phyloP scores from a whole-genome alignment of 2,888 invertebrate genomes.

The Eupithecia abbreviata region DNA sequence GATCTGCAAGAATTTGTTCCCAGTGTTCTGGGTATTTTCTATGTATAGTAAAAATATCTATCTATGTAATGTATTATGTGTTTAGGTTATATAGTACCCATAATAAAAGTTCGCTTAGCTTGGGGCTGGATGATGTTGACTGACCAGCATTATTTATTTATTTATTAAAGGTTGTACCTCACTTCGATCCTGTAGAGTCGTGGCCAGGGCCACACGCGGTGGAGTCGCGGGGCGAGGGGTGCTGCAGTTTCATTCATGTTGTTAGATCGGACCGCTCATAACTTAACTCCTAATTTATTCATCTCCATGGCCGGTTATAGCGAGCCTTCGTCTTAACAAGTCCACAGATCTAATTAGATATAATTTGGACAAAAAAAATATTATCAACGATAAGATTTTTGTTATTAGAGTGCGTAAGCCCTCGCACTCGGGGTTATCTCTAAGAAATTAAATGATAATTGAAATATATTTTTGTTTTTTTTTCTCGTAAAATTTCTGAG shows the following conservation, averaged over 20 bases:
- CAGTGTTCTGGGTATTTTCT: too few species aligned
- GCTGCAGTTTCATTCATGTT: constrained; percentile 81
- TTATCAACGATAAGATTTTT: constrained; percentile 1
- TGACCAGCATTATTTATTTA: too few species aligned
- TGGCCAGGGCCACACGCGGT: constrained; percentile 79
- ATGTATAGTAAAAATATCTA: too few species aligned
- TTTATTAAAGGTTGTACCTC: constrained; percentile 18
- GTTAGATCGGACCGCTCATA: constrained; percentile 82
- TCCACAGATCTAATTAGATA: constrained; percentile 65
- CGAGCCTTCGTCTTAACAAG: constrained; percentile 65
- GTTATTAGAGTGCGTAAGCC: too few species aligned
- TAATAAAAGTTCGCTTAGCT: too few species aligned
- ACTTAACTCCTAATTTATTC: constrained; percentile 83
- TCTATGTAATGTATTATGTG: too few species aligned
- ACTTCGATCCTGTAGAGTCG: constrained; percentile 68
- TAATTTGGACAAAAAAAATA: constrained; percentile 42
- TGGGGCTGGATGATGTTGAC: too few species aligned
- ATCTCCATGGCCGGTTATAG: constrained; percentile 71
- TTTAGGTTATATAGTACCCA: too few species aligned
- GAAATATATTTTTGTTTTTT: too few species aligned
- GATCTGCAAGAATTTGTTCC: too few species aligned
- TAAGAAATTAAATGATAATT: too few species aligned
- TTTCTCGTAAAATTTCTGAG: not conserved
- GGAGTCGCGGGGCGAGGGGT: constrained; percentile 53
- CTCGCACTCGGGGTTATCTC: too few species aligned